phyloP scores from a whole-genome alignment of 2,888 invertebrate genomes.

The Hermaeophaga mercurialis region DNA sequence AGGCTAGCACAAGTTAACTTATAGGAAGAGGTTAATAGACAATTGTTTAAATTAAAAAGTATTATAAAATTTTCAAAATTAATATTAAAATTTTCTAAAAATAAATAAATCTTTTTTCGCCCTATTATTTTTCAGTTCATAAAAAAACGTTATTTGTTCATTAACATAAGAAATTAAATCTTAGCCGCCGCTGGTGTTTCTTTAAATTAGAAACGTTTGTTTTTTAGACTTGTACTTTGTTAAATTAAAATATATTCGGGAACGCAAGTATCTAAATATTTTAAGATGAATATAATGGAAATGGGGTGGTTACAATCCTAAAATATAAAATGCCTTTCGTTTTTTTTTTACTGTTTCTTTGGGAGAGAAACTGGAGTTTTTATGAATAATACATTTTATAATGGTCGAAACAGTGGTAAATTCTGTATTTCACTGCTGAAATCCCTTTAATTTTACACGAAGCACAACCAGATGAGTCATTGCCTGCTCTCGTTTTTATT shows the following conservation, averaged over 20 bases:
- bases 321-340: constrained; percentile 17
- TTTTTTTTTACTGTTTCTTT: constrained; percentile 4
- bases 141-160: too few species aligned
- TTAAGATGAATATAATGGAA: constrained; percentile 16
- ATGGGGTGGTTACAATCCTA: constrained; percentile 8
- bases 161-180: too few species aligned
- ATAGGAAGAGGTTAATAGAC: too few species aligned
- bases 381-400: constrained; percentile 31
- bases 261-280: constrained; percentile 9
- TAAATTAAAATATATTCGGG: neutral
- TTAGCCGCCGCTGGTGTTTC: too few species aligned
- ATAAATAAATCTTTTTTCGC: too few species aligned
- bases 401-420: constrained; percentile 26
- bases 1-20: too few species aligned
- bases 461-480: constrained; percentile 33
- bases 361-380: constrained; percentile 10
- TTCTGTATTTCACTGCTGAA: constrained; percentile 25
- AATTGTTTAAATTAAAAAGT: too few species aligned
- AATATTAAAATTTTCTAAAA: too few species aligned
- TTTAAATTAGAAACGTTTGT: too few species aligned
- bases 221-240: too few species aligned
- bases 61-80: too few species aligned
- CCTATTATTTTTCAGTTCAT: too few species aligned
- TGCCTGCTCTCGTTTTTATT: constrained; percentile 28
- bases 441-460: constrained; percentile 26